Conservation (phyloP, 2,797 vertebrate species). For the Onychomys leucogaster region DNA sequence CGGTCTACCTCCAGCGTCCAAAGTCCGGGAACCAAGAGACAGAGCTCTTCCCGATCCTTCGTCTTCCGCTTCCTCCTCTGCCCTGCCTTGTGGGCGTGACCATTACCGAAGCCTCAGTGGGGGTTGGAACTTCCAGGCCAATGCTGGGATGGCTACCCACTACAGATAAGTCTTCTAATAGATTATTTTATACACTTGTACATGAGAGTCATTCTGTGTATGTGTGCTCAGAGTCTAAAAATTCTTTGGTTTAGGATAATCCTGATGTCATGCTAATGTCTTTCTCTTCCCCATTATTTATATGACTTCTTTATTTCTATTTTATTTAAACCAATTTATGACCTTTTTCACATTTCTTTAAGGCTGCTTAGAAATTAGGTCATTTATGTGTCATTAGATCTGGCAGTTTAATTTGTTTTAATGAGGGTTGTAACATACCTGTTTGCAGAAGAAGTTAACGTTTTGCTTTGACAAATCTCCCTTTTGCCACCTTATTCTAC, state of each 20-base stretch:
- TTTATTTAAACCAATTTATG: slow-evolving; percentile 50
- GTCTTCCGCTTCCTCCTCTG: no score
- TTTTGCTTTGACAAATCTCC: slow-evolving; percentile 71
- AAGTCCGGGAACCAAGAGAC: no score
- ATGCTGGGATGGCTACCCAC: no score
- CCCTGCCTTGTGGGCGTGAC: no score
- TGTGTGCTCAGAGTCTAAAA: neutral
- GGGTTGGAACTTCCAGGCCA: no score
- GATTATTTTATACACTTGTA: neutral
- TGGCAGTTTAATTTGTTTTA: slow-evolving; percentile 84
- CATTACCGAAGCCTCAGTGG: no score
- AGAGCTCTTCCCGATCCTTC: no score
- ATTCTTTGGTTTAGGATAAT: neutral
- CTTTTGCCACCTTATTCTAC: slow-evolving; percentile 73
- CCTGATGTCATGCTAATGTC: neutral
- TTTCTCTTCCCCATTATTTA: neutral
- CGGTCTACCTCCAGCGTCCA: no score
- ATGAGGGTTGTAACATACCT: slow-evolving; percentile 72
- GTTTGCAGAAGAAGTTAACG: slow-evolving; percentile 79
- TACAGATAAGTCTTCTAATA: neutral
- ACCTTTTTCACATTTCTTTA: slow-evolving; percentile 61
- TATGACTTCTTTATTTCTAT: neutral
- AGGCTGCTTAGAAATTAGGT: slow-evolving; percentile 77
- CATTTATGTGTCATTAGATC: slow-evolving; percentile 59
- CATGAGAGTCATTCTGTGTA: neutral